Evolutionary conservation across 2,888 invertebrate genomes (phyloP), one percentile per base, ranked within the genome.

Genomic region (Silvanus unidentatus): DNA sequence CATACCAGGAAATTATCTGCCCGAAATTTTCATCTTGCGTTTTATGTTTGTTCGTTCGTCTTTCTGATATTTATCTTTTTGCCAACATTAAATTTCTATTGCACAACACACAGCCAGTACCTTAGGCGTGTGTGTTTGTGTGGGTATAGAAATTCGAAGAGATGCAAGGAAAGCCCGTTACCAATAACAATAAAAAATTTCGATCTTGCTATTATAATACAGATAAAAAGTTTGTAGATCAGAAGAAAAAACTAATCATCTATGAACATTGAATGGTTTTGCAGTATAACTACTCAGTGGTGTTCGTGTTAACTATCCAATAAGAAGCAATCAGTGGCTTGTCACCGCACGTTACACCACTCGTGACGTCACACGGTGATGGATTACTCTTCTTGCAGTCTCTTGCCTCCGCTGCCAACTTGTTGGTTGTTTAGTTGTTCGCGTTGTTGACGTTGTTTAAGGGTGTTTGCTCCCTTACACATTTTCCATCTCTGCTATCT

Each of bases 301-400:
- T 15, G 52, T 47, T 47, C 58, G 59, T 66, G 72, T 72, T 73
- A 72, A 73, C 68, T 68, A 70, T 66, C 72, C 70, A 72, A 74
- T 74, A 72, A 74, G 68, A 71, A 70, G 72, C 72, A 74, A 75
- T 75, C 73, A 74, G 70, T 73, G 73, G 66, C 67, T 69, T 73
- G 73, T 74, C 73, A 72, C 66, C 60, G 64, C 56, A 59, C 65
- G 66, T 69, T 67, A 67, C 68, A 63, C 59, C 62, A 64, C 63
- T 62, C 58, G 57, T 62, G 65, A 65, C 67, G 66, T 65, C 67
- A 68, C 63, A 52, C 37, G 59, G 66, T 70, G 68, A 70, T 70
- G 68, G 68, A 70, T 70, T 65, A 57, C 68, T 60, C 63, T 64
- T 67, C 67, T 64, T 63, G 63, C 58, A 62, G 52, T 62, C 58